Conservation (phyloP, 2,797 vertebrate genomes). For the Neopelma chrysocephalum region DNA sequence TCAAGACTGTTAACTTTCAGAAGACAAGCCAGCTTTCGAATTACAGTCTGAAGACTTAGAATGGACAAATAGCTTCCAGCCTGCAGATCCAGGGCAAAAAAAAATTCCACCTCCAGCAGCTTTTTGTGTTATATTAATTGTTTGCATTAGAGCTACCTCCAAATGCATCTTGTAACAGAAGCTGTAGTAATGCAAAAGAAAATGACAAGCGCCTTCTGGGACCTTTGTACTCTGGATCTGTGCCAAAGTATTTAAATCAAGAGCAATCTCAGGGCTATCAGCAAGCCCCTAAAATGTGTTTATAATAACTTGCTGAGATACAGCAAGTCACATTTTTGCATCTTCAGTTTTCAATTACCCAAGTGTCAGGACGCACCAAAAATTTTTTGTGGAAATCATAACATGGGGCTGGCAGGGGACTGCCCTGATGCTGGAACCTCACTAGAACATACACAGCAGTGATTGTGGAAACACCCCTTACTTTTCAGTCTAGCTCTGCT, state of each 20-base stretch:
- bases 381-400: background rate
- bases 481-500: background rate
- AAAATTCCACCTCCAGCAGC: background rate
- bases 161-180: background rate
- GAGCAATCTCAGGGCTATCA: background rate
- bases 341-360: background rate
- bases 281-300: background rate
- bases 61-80: background rate
- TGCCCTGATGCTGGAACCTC: background rate
- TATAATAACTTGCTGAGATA: background rate
- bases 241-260: background rate
- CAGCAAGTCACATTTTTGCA: background rate
- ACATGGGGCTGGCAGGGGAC: background rate
- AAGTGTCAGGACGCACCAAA: background rate
- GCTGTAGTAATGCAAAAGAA: background rate
- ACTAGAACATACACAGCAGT: background rate
- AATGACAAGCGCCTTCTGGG: background rate
- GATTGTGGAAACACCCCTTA: background rate
- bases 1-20: background rate
- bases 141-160: background rate
- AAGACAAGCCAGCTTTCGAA: slow-evolving; percentile 8
- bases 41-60: background rate
- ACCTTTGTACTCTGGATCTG: background rate
- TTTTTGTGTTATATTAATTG: background rate
- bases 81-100: background rate